Evolutionary conservation across 2,797 vertebrate genomes (phyloP).

Genomic region (Helarctos malayanus): DNA sequence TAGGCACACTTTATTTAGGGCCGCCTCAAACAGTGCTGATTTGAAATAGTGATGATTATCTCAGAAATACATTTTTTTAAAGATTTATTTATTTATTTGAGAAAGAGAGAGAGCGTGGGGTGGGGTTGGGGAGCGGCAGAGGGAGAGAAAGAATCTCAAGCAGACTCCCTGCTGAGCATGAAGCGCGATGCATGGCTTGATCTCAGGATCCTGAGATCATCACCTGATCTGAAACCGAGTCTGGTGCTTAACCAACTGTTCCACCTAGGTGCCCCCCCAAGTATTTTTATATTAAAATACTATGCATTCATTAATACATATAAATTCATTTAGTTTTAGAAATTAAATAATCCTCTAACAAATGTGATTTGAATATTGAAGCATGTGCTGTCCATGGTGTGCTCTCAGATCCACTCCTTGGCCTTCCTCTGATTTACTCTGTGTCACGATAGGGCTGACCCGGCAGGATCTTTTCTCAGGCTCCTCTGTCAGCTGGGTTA

Average conservation of each 20-base stretch:
- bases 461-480: background rate
- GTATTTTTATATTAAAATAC: constrained; percentile 30
- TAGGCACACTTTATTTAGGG: background rate
- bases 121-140: background rate
- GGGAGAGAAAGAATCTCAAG: background rate
- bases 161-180: background rate
- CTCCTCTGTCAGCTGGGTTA: background rate
- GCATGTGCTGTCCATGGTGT: background rate
- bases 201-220: background rate
- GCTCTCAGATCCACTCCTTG: background rate
- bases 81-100: background rate
- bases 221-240: background rate
- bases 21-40: background rate
- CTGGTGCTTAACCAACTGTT: background rate
- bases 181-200: background rate
- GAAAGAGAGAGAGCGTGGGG: background rate
- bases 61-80: background rate
- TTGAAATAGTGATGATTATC: constrained; percentile 36
- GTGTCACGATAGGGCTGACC: background rate
- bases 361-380: constrained; percentile 1
- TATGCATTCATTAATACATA: background rate
- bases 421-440: background rate
- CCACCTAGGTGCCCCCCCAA: background rate
- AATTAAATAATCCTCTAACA: constrained; percentile 45
- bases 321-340: constrained; percentile 58